Base-by-base conservation (phyloP, 2,888 invertebrate genomes). In the Gasteruption jaculator region DNA sequence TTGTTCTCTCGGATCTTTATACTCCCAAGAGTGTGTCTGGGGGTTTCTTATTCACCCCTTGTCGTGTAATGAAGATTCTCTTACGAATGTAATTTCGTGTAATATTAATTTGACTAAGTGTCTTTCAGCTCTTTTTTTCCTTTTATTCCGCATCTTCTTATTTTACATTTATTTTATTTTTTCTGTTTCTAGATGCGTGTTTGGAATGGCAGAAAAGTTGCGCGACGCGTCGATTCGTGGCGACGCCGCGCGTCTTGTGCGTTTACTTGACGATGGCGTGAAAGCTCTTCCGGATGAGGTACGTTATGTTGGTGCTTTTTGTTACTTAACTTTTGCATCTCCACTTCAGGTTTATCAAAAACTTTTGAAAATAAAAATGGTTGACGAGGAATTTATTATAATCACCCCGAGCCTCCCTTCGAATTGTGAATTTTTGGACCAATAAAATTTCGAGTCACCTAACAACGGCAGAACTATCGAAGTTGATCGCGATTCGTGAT, bases 171-270 rank as follows among this genome's bases (percentile, higher is more conserved):
- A 12, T 19, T 4, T 47, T 41, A 31, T 48, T 30, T 45, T 30
- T 49, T 44, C 29, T 48, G 5, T 12, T 34, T 38, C 32, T 53
- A 65, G 65, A 63, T 63, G 64, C 59, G 53, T 61, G 56, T 58
- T 54, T 54, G 65, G 64, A 58, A 65, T 71, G 71, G 71, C 70
- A 62, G 72, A 69, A 60, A 68, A 71, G 63, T 61, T 73, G 57
- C 68, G 71, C 53, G 68, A 76, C 54, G 77, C 72, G 52, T 65
- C 69, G 58, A 68, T 67, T 52, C 63, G 68, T 57, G 72, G 72
- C 57, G 71, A 71, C 54, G 65, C 62, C 46, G 60, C 65, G 56
- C 62, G 65, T 55, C 68, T 73, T 43, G 61, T 65, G 38, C 64
- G 70, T 41, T 65, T 72, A 45, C 63, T 73, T 43, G 62, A 65